These are phyloP conservation scores for Pelmatolapia mariae DNA, from an alignment of 2,113 vertebrate species.

Conservation along the genomic window DNA sequence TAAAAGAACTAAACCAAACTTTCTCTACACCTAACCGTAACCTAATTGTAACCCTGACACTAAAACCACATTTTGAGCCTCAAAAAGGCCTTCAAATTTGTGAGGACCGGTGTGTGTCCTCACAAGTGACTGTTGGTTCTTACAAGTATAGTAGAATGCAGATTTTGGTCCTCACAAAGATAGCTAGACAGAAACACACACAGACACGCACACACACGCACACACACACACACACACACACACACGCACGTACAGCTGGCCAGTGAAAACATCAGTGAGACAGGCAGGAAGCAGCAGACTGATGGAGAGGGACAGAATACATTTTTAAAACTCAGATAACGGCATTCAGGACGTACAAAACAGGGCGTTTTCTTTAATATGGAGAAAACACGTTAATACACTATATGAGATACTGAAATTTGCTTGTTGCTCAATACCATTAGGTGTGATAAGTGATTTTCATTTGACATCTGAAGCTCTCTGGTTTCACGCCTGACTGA, in stretches of 20 bases:
- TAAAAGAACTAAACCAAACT: background rate
- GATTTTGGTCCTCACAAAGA: background rate
- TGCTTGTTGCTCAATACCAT: slow-evolving; percentile 2
- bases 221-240: background rate
- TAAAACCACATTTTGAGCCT: background rate
- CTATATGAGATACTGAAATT: background rate
- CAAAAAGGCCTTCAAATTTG: background rate
- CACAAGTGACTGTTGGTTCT: background rate
- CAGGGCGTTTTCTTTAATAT: background rate
- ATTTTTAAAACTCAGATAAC: slow-evolving; percentile 28
- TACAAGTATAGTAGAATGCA: background rate
- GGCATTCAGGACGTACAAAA: slow-evolving; percentile 11
- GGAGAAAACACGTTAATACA: background rate
- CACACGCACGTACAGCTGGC: slow-evolving; percentile 9
- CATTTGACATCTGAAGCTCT: slow-evolving; percentile 6
- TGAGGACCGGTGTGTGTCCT: background rate
- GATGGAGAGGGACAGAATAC: background rate
- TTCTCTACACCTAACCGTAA: background rate
- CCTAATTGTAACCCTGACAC: background rate
- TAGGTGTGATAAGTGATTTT: slow-evolving; percentile 8
- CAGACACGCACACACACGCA: background rate
- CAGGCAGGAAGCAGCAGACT: background rate
- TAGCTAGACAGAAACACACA: background rate
- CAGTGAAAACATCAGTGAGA: slow-evolving; percentile 16
- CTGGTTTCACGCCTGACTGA: slow-evolving; percentile 22